Conservation (phyloP, 2,888 invertebrate genomes). For the Cyrtodaria siliqua region DNA sequence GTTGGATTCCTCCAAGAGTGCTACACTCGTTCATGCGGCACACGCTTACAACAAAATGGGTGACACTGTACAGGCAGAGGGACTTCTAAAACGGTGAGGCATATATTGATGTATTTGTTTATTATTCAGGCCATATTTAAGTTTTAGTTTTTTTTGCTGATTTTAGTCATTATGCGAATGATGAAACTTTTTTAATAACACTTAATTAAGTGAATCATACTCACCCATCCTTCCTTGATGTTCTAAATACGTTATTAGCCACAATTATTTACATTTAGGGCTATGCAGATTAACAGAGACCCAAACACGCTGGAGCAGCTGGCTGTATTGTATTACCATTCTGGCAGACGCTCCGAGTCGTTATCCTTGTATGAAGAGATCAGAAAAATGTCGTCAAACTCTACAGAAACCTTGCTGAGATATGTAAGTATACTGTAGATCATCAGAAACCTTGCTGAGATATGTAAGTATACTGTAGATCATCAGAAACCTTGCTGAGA, state of each 20-base stretch:
- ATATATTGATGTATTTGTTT: neutral
- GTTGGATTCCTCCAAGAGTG: slow-evolving; percentile 61
- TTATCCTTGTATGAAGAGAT: slow-evolving; percentile 61
- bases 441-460: no score
- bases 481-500: no score
- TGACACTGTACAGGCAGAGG: slow-evolving; percentile 65
- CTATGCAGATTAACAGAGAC: slow-evolving; percentile 64
- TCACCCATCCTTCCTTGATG: no score
- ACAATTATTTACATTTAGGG: slow-evolving; percentile 56
- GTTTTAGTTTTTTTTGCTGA: no score
- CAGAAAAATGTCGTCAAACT: slow-evolving; percentile 62
- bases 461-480: no score
- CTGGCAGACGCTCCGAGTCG: slow-evolving; percentile 66
- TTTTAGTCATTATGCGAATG: no score
- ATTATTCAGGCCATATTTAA: no score
- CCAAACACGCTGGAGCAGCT: slow-evolving; percentile 67
- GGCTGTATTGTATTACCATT: slow-evolving; percentile 72
- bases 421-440: no score
- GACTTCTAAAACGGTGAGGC: slow-evolving; percentile 65
- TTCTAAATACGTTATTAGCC: no score
- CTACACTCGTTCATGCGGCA: slow-evolving; percentile 75
- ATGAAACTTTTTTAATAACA: no score
- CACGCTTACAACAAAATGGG: slow-evolving; percentile 64
- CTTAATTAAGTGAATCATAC: no score
- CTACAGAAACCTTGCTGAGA: slow-evolving; percentile 63